Evolutionary conservation across 2,888 invertebrate species (phyloP).

Genomic region (Siphlonurus alternatus): DNA sequence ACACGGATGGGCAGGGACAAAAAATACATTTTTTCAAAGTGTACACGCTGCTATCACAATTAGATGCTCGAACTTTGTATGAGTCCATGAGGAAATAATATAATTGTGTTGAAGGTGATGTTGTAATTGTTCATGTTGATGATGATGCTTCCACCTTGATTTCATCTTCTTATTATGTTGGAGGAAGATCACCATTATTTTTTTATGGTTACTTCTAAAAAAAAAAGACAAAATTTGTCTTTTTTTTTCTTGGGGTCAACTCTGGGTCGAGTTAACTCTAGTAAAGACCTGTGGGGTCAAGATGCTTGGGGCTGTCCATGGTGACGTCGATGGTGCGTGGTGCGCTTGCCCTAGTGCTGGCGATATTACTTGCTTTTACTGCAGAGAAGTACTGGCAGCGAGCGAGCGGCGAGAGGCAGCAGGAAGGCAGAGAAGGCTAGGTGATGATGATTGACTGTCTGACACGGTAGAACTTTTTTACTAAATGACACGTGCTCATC

Average conservation of each 20-base stretch:
- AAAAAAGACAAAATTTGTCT: no score
- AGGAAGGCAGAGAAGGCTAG: no score
- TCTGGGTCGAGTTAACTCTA: neutral
- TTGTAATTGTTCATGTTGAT: no score
- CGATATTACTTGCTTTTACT: no score
- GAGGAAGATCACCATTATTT: neutral
- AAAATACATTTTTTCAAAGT: neutral
- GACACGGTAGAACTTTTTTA: neutral
- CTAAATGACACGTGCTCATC: neutral
- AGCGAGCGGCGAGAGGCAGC: no score
- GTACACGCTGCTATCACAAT: neutral
- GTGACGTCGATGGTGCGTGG: neutral
- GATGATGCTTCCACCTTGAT: neutral
- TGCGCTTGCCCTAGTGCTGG: neutral
- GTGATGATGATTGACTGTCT: neutral
- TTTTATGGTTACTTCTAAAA: neutral
- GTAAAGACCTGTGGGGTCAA: neutral
- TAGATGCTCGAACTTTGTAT: neutral
- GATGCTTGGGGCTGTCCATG: neutral
- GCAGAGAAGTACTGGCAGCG: no score
- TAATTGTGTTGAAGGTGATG: neutral
- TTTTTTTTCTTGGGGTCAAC: neutral
- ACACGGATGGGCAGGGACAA: neutral
- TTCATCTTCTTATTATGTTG: neutral
- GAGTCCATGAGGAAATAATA: neutral